Evolutionary conservation across 2,797 vertebrate genomes (phyloP).

Genomic region (Microctenopoma stevenorrisi): DNA sequence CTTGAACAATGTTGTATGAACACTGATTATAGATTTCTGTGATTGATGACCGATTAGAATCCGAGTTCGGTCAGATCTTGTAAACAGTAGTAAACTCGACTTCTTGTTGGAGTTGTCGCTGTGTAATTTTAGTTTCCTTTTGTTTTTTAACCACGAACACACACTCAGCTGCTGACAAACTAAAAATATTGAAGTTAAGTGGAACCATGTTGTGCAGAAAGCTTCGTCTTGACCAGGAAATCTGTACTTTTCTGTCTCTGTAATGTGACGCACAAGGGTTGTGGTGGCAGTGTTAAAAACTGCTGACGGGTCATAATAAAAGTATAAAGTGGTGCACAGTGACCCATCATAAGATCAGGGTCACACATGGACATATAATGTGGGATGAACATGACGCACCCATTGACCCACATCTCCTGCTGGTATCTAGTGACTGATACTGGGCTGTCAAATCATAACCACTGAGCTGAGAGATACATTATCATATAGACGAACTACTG

Average conservation of each 20-base stretch:
- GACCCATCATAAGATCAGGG: background rate
- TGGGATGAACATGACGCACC: background rate
- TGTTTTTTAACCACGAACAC: too few relatives aligned
- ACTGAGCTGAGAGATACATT: background rate
- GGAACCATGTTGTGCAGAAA: background rate
- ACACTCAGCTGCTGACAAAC: background rate
- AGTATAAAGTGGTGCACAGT: background rate
- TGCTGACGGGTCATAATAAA: background rate
- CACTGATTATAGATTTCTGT: too few relatives aligned
- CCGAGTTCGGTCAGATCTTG: too few relatives aligned
- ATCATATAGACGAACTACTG: background rate
- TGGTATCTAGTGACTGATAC: conserved; percentile 2
- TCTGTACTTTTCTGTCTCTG: background rate
- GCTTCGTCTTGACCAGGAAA: background rate
- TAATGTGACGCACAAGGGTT: background rate
- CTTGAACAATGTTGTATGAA: too few relatives aligned
- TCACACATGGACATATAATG: background rate
- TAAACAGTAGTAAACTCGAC: too few relatives aligned
- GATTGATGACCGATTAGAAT: too few relatives aligned
- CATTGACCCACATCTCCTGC: conserved; percentile 28
- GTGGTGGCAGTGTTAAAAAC: too few relatives aligned
- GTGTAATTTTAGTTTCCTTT: too few relatives aligned
- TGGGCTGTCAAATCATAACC: background rate
- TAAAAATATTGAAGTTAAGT: background rate
- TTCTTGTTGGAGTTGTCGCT: too few relatives aligned